These are phyloP conservation scores for Dendrocincla fuliginosa DNA, from an alignment of 2,797 vertebrate genomes.

Conservation along the genomic window DNA sequence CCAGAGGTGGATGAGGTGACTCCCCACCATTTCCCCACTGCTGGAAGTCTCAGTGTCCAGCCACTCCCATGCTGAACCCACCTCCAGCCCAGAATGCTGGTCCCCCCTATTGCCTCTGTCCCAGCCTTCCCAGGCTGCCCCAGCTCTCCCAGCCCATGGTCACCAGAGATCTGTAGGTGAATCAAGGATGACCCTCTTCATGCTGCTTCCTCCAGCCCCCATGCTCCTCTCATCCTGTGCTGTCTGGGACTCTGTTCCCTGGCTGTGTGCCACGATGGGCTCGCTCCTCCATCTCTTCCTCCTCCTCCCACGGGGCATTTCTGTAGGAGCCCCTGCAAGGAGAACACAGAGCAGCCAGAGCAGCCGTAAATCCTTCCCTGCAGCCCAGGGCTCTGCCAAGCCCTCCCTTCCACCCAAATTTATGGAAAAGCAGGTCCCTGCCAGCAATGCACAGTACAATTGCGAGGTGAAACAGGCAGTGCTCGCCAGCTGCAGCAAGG, in stretches of 20 bases:
- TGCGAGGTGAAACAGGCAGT: neutral
- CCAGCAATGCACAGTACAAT: slow-evolving; percentile 12
- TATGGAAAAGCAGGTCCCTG: slow-evolving; percentile 62
- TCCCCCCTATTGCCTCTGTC: neutral
- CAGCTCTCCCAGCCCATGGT: neutral
- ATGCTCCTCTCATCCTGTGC: neutral
- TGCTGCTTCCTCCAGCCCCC: neutral
- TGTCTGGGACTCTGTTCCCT: neutral
- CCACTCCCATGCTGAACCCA: neutral
- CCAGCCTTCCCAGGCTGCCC: neutral
- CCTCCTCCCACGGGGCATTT: neutral
- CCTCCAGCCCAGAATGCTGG: neutral
- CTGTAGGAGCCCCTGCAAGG: slow-evolving; percentile 28
- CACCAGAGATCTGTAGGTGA: fast-evolving
- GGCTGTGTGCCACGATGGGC: fast-evolving
- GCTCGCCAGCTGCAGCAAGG: neutral
- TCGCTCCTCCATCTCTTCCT: neutral
- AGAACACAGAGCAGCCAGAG: slow-evolving; percentile 33
- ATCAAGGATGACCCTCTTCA: neutral
- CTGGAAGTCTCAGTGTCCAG: neutral
- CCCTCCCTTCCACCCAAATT: slow-evolving; percentile 63
- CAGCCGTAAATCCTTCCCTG: slow-evolving; percentile 54
- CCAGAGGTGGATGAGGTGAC: fast-evolving
- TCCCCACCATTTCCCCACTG: neutral
- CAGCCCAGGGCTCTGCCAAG: slow-evolving; percentile 58